These are phyloP conservation scores for Dinocampus coccinellae DNA, from an alignment of 2,888 invertebrate genomes.

Conservation along the genomic window DNA sequence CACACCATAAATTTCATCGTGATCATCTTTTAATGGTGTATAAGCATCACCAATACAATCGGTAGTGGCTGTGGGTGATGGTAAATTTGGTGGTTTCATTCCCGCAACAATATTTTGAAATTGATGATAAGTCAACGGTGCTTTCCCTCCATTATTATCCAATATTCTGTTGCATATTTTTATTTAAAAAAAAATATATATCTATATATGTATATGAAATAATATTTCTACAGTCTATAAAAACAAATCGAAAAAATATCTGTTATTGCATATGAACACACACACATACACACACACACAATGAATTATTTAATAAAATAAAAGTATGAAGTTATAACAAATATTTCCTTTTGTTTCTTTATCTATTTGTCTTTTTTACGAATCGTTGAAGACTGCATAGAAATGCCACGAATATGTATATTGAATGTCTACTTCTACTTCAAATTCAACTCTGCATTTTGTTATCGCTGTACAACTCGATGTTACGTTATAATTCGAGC, in stretches of 20 bases:
- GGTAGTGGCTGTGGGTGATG: conserved; percentile 74
- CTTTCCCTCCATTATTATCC: conserved; percentile 83
- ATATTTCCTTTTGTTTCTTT: too few species aligned
- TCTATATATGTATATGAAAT: neutral
- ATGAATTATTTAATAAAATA: too few species aligned
- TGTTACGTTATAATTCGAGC: conserved; percentile 38
- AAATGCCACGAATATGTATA: neutral
- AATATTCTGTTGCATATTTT: conserved; percentile 76
- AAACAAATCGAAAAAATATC: too few species aligned
- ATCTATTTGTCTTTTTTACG: too few species aligned
- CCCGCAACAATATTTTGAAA: conserved; percentile 85
- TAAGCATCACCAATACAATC: conserved; percentile 74
- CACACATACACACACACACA: too few species aligned
- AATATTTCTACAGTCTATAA: too few species aligned
- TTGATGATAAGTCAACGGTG: conserved; percentile 88
- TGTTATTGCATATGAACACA: neutral
- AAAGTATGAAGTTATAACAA: too few species aligned
- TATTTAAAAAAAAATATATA: conserved; percentile 50
- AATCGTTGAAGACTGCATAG: too few species aligned
- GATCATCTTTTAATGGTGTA: conserved; percentile 81
- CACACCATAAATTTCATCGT: conserved; percentile 86
- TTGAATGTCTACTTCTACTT: neutral
- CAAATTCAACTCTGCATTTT: conserved; percentile 1
- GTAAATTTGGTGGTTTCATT: conserved; percentile 81
- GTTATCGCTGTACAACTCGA: conserved; percentile 24